These are phyloP conservation scores for Anguilla megastoma DNA, from an alignment of 2,797 vertebrate species.

Conservation along the genomic window DNA sequence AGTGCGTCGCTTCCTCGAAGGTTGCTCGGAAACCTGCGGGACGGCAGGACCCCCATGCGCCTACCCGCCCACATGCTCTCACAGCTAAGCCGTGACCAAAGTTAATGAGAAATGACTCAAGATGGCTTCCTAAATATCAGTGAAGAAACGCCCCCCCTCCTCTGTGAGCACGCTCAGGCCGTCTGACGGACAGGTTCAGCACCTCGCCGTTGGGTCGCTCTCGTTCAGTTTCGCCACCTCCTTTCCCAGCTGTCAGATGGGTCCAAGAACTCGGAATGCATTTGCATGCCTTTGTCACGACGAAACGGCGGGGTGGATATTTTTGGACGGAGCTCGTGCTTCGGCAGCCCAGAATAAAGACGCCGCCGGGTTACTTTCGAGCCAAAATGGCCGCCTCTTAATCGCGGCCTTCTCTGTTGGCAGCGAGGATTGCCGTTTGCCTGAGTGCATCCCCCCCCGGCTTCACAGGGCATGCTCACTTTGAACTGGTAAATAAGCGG, in stretches of 20 bases:
- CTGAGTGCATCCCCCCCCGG: constrained; percentile 31
- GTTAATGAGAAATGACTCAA: background rate
- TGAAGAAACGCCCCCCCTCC: background rate
- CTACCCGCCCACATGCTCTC: background rate
- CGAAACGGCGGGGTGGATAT: background rate
- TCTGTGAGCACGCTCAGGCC: background rate
- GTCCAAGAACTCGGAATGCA: background rate
- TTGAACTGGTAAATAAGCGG: constrained; percentile 28
- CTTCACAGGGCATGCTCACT: background rate
- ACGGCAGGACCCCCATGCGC: background rate
- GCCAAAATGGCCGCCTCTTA: background rate
- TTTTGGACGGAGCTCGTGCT: background rate
- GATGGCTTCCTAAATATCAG: background rate
- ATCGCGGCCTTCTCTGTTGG: background rate
- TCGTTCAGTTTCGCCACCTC: background rate
- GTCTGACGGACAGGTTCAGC: background rate
- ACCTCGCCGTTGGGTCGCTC: background rate
- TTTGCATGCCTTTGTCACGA: background rate
- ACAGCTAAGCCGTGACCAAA: background rate
- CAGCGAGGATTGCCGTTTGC: background rate
- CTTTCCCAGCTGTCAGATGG: background rate
- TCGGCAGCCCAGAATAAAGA: background rate
- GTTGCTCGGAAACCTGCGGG: background rate
- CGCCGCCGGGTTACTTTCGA: background rate
- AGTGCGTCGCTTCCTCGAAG: background rate